phyloP scores from a whole-genome alignment of 1,140 invertebrate species.

The Pogonus chalceus region DNA sequence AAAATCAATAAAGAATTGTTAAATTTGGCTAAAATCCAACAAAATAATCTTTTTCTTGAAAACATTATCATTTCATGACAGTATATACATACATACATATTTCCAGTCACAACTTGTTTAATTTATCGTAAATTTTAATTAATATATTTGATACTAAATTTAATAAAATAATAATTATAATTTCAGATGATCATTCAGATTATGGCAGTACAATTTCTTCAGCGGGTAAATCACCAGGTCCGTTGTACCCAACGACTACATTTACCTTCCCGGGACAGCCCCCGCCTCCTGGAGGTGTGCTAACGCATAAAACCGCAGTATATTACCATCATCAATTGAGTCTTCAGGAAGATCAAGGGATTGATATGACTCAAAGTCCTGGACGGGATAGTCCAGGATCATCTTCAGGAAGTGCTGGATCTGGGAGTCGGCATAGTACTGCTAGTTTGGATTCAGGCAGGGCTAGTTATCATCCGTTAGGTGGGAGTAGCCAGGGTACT shows the following conservation, averaged over 20 bases:
- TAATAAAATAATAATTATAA: not conserved
- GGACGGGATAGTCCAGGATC: slow-evolving; percentile 82
- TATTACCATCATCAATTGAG: slow-evolving; percentile 66
- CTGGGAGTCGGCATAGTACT: slow-evolving; percentile 75
- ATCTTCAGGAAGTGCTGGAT: slow-evolving; percentile 66
- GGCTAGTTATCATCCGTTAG: slow-evolving; percentile 58
- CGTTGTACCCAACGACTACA: slow-evolving; percentile 36
- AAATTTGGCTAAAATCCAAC: no score
- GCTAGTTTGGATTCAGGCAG: slow-evolving; percentile 86
- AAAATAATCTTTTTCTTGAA: no score
- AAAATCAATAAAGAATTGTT: no score
- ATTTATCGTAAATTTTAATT: not conserved
- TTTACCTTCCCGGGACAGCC: slow-evolving; percentile 40
- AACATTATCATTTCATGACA: no score
- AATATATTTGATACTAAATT: not conserved
- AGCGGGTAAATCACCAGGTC: slow-evolving; percentile 45
- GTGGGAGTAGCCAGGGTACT: slow-evolving; percentile 17
- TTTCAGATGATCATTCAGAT: slow-evolving; percentile 49
- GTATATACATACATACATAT: no score
- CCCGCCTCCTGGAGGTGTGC: slow-evolving; percentile 42
- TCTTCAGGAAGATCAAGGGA: slow-evolving; percentile 60
- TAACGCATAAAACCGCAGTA: slow-evolving; percentile 57
- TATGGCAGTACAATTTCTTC: slow-evolving; percentile 49
- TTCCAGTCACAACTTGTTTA: not conserved
- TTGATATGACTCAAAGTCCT: slow-evolving; percentile 69